Evolutionary conservation across 1,140 invertebrate genomes (phyloP), one percentile per base, ranked within the genome.

Genomic region (Bombus vancouverensis): DNA sequence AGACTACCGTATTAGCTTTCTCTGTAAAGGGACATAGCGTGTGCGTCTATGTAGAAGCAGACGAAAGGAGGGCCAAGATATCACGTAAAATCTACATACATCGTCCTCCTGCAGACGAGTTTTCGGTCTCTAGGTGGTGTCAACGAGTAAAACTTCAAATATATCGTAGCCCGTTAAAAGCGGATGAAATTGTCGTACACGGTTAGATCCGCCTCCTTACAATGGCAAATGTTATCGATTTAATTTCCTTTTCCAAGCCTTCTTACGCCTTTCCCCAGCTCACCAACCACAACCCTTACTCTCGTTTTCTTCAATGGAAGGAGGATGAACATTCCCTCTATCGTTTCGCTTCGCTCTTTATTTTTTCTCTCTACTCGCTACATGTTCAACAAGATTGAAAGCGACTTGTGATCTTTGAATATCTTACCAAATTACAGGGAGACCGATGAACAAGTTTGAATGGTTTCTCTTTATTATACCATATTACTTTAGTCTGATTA

Each of bases 171-270:
- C 66, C 78, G 80, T 90, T 90, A 90, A 89, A 86, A 81, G 53
- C 78, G 68, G 86, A 90, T 89, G 82, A 90, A 90, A 90, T 90
- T 89, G 85, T 90, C 86, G 87, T 75, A 76, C 78, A 78, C 62
- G 89, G 68, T 90, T 90, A 90, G 85, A 79, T 90, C 85, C 88
- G 62, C 65, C 78, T 79, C 71, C 70, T 91, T 87, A 87, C 81
- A 86, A 88, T 88, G 86, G 87, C 86, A 88, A 92, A 92, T 92
- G 90, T 92, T 93, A 93, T 93, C 92, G 92, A 92, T 92, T 92
- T 93, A 92, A 92, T 93, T 92, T 93, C 90, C 91, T 91, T 85
- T 88, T 44, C 83, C 85, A 72, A 47, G 25, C 65, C 81, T 59
- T 87, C 82, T 75, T 87, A 80, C 73, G 59, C 71, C 71, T 32